Evolutionary conservation across 2,113 vertebrate species (phyloP).

Genomic region (Gymnobelideus leadbeateri): DNA sequence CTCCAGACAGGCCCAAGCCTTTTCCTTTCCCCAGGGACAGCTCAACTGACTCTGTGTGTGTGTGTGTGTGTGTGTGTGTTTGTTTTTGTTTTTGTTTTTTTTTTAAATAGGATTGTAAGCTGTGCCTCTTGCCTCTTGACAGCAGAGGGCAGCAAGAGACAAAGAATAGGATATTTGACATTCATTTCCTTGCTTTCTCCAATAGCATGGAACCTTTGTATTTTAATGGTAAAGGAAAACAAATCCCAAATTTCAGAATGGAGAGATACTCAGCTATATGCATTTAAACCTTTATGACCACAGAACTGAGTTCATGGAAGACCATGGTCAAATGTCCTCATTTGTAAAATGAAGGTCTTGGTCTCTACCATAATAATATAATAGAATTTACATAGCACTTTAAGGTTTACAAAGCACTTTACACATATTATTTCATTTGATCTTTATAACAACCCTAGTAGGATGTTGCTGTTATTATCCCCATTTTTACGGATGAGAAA

Average conservation of each 20-base stretch:
- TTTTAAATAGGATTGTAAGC: not conserved
- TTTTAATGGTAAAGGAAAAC: constrained; percentile 27
- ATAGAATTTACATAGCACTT: not conserved
- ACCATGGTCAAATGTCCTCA: constrained; percentile 40
- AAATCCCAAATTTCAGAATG: constrained; percentile 62
- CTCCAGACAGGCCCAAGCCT: not conserved
- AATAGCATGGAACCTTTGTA: not conserved
- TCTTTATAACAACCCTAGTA: not conserved
- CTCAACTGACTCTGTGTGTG: too few species aligned
- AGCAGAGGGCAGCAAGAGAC: constrained; percentile 86
- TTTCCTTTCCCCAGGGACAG: not conserved
- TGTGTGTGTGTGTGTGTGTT: too few species aligned
- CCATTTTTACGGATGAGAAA: not conserved
- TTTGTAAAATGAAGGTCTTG: not conserved
- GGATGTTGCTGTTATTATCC: too few species aligned
- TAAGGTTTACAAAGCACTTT: not conserved
- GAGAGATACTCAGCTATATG: constrained; percentile 68
- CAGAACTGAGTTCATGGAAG: constrained; percentile 41
- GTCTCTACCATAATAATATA: not conserved
- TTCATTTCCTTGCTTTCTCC: not conserved
- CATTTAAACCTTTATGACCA: constrained; percentile 58
- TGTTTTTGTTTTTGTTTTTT: too few species aligned
- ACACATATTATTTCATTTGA: not conserved
- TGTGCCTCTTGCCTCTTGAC: constrained; percentile 54
- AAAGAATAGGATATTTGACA: not conserved